Evolutionary conservation across 1,140 invertebrate species (phyloP).

Genomic region (Cepaea nemoralis): DNA sequence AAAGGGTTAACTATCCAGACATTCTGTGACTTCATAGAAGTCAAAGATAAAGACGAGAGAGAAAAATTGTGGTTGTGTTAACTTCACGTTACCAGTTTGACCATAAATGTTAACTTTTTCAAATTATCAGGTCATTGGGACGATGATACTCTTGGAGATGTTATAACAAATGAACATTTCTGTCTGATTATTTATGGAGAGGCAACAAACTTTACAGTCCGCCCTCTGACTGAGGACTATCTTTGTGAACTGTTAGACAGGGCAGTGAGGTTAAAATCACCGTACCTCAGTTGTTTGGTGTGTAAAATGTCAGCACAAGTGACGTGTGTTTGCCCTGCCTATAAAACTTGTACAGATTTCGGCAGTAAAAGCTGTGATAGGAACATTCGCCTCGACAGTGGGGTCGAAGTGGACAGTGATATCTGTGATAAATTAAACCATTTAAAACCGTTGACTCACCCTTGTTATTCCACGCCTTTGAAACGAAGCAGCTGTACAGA

Average conservation of each 20-base stretch:
- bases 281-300: slow-evolving; percentile 17
- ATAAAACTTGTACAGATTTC: neutral
- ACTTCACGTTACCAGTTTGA: neutral
- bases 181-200: slow-evolving; percentile 28
- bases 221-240: slow-evolving; percentile 23
- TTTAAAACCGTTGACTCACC: neutral
- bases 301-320: slow-evolving; percentile 7
- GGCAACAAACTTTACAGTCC: slow-evolving; percentile 6
- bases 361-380: slow-evolving; percentile 18
- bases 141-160: slow-evolving; percentile 31
- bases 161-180: slow-evolving; percentile 18
- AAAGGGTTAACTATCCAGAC: no score
- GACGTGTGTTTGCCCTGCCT: neutral
- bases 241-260: slow-evolving; percentile 40
- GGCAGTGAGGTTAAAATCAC: slow-evolving; percentile 28
- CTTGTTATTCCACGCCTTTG: slow-evolving; percentile 20
- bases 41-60: no score
- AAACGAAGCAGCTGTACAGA: neutral
- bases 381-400: slow-evolving; percentile 29
- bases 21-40: no score
- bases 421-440: neutral
- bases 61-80: neutral
- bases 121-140: slow-evolving; percentile 37
- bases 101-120: neutral
- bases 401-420: slow-evolving; percentile 13